Evolutionary conservation across 2,888 invertebrate genomes (phyloP), one percentile per base, ranked within the genome.

Genomic region (Papilio gigon): DNA sequence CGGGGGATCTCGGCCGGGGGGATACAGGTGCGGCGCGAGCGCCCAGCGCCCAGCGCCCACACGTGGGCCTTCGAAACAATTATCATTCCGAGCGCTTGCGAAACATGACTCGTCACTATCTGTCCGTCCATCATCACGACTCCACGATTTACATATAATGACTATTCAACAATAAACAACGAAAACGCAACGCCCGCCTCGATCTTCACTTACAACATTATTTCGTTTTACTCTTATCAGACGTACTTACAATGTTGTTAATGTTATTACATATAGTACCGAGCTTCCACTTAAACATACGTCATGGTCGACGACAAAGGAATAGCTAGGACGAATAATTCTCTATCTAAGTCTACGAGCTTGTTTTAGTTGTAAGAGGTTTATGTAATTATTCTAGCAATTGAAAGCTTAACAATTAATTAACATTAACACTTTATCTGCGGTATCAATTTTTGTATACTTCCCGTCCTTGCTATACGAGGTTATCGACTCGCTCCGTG

Each of bases 91-190:
- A 80, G 81, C 81, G 81, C 82, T 91, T 88, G 90, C 91, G 83
- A 90, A 92, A 90, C 92, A 87, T 86, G 89, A 87, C 77, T 84
- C 85, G 90, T 90, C 90, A 89, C 89, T 90, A 92, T 92, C 91
- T 77, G 82, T 78, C 82, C 78, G 80, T 80, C 85, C 87, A 92
- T 92, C 91, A 88, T 88, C 92, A 92, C 92, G 92, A 91, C 88
- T 85, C 77, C 77, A 82, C 90, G 84, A 91, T 92, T 92, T 91
- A 90, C 91, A 90, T 90, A 90, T 91, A 92, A 91, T 91, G 89
- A 90, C 87, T 89, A 85, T 86, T 85, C 87, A 88, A 90, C 90
- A 87, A 88, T 88, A 90, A 87, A 90, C 89, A 85, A 88, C 85
- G 79, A 88, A 86, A 85, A 81, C 80, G 78, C 83, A 78, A 80